Evolutionary conservation across 1,140 invertebrate species (phyloP), one percentile per base, ranked within the genome.

Genomic region (Macrotrachela quadricornifera): DNA sequence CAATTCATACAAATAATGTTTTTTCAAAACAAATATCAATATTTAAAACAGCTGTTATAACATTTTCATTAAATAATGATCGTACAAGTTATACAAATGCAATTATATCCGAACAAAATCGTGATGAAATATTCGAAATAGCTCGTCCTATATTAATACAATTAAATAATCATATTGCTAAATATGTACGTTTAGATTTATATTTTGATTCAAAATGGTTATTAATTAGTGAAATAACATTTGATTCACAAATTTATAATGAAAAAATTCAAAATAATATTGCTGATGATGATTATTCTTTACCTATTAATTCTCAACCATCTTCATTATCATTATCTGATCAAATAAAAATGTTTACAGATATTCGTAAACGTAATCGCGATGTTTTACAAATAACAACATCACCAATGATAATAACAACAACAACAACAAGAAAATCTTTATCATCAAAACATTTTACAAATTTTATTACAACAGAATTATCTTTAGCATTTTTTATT

Each of bases 171-270:
- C 76, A 81, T 10, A 75, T 87, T 30, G 85, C 82, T 6, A 75
- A 77, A 61, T 85, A 79, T 69, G 78, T 88, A 30, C 81, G 81
- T 59, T 72, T 88, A 14, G 77, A 80, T 59, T 70, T 88, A 12
- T 76, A 76, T 59, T 90, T 88, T 68, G 78, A 82, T 10, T 76
- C 82, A 6, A 74, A 77, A 50, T 90, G 84, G 84, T 82, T 91
- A 56, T 78, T 91, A 67, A 77, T 91, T 59, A 85, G 82, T 66
- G 85, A 90, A 71, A 74, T 88, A 46, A 56, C 60, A 30, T 71
- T 73, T 57, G 58, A 60, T n/a, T 71, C 68, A 49, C 21, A 30
- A 30, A 30, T 30, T 30, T 30, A 30, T 30, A 30, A 30, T 30
- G 21, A 30, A 30, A 30, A 30, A 30, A 30, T 30, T 30, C 3